These are phyloP conservation scores for Oxycera nigricornis DNA, from an alignment of 2,888 invertebrate genomes.

Conservation along the genomic window DNA sequence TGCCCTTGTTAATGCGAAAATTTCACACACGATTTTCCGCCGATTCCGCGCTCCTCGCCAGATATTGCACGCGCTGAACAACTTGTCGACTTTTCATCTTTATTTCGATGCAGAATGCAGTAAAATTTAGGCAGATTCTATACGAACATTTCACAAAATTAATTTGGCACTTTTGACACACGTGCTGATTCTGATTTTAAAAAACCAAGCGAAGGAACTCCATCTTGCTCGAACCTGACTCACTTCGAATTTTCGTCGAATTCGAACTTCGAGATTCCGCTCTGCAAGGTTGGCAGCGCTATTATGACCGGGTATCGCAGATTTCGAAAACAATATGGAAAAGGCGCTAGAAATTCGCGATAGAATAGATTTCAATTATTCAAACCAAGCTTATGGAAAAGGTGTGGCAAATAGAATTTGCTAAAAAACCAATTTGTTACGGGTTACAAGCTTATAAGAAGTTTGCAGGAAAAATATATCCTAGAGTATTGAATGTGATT, in stretches of 20 bases:
- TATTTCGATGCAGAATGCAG: neutral
- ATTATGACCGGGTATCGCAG: neutral
- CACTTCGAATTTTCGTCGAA: slow-evolving; percentile 37
- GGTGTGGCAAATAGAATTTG: no score
- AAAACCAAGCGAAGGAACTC: slow-evolving; percentile 63
- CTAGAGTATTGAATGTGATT: no score
- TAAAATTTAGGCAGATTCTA: slow-evolving; percentile 45
- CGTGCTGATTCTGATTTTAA: slow-evolving; percentile 62
- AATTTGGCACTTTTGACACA: slow-evolving; percentile 63
- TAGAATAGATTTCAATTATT: no score
- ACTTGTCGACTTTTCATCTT: slow-evolving; percentile 32
- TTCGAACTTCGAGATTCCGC: slow-evolving; percentile 26
- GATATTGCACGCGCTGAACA: neutral
- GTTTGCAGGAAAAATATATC: no score
- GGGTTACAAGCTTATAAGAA: no score
- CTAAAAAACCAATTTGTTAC: no score
- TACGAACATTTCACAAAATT: slow-evolving; percentile 62
- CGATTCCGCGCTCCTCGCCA: neutral
- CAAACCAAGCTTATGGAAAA: no score
- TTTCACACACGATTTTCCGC: slow-evolving; percentile 23
- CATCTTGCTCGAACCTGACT: slow-evolving; percentile 53
- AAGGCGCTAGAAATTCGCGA: no score
- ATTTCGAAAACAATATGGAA: neutral
- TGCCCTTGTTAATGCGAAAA: slow-evolving; percentile 26
- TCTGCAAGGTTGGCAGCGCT: neutral